Base-by-base conservation (phyloP, 2,113 vertebrate species). In the Tyto alba region DNA sequence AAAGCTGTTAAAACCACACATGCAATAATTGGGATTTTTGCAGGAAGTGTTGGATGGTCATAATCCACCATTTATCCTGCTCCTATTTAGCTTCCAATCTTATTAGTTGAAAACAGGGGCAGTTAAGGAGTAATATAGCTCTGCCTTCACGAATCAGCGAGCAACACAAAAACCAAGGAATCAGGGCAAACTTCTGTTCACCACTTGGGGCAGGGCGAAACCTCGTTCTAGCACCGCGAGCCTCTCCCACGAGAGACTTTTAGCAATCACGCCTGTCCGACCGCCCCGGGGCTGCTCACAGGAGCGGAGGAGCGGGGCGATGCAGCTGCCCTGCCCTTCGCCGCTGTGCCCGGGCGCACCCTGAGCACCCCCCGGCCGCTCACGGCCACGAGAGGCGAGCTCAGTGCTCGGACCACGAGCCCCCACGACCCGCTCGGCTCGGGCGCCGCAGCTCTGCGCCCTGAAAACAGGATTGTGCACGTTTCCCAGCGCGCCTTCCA, bases 201-300 rank as follows among this genome's bases (percentile, higher is more conserved):
- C 36, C 3, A 4, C 78, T 30, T 6, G 2, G 21, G 41, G n/a
- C n/a, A n/a, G n/a, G n/a, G 41, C 4, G 9, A 89, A 80, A 43
- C 32, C n/a, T 86, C 30, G 7, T 50, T 32, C 13, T 30, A 36
- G 68, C 0, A 0, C 36, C 14, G 32, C 1, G 9, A 45, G 47
- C 32, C 47, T 36, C 59, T 73, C 34, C 43, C n/a, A 3, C 0
- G 3, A 57, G 76, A 18, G 19, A 9, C 23, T 18, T 53, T 11
- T 1, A 79, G 82, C 43, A 47, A 0, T 2, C 77, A 23, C 5
- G 10, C 13, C 25, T 2, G 0, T 1, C 6, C 0, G 0, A 25
- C 2, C 2, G 3, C 48, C 26, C 16, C 4, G 1, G 29, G 78
- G 25, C 0, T 5, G 8, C 12, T 34, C 8, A 6, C 6, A 50